Evolutionary conservation across 2,113 vertebrate genomes (phyloP).

Genomic region (Clarias gariepinus): DNA sequence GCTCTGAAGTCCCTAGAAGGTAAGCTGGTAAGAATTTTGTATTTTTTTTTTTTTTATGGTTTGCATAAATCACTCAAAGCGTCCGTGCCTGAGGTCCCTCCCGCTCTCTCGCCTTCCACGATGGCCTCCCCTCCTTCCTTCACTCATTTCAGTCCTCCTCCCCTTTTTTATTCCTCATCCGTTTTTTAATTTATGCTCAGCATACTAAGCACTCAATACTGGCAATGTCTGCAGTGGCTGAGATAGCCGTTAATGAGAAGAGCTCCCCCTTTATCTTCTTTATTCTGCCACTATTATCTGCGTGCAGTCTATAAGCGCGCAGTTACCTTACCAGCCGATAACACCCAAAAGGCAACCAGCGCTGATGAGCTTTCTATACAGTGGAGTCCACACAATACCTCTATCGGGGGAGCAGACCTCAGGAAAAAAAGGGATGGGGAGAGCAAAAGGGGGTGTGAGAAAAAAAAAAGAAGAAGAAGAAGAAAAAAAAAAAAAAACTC

Average conservation of each 20-base stretch:
- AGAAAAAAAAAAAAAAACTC: constrained; percentile 72
- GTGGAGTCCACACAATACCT: constrained; percentile 90
- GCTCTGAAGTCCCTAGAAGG: constrained; percentile 32
- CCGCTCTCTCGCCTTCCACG: constrained; percentile 13
- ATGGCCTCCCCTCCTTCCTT: constrained; percentile 42
- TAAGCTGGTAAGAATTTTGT: constrained; percentile 31
- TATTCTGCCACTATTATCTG: constrained; percentile 96
- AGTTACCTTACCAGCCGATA: constrained; percentile 94
- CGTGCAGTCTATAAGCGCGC: constrained; percentile 95
- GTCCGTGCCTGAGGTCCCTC: constrained; percentile 34
- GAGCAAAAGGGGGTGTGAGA: constrained; percentile 54
- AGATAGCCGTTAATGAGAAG: constrained; percentile 99
- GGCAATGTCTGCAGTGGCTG: constrained; percentile 88
- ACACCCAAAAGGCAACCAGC: constrained; percentile 90
- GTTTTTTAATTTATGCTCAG: constrained; percentile 90
- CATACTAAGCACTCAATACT: constrained; percentile 85
- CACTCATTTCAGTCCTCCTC: constrained; percentile 47
- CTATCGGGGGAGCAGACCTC: constrained; percentile 85
- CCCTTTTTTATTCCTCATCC: constrained; percentile 66
- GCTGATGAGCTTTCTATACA: constrained; percentile 98
- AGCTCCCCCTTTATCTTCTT: constrained; percentile 94
- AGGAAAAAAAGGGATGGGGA: constrained; percentile 49
- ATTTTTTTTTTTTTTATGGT: not conserved
- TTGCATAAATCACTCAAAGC: constrained; percentile 39
- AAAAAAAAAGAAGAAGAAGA: constrained; percentile 57